These are phyloP conservation scores for Psammodynastes pulverulentus DNA, from an alignment of 2,113 vertebrate species.

Conservation along the genomic window DNA sequence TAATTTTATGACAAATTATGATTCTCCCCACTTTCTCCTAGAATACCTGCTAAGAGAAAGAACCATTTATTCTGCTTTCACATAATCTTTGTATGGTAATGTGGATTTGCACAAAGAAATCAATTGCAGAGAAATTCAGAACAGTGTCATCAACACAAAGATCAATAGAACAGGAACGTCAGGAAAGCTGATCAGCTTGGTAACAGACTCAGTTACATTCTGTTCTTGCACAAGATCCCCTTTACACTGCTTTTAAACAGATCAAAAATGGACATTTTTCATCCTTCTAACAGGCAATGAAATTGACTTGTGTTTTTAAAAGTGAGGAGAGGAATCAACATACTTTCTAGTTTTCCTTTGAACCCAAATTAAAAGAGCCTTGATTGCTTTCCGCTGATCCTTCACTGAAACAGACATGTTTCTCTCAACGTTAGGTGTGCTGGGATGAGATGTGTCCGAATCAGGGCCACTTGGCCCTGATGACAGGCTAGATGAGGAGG, in stretches of 20 bases:
- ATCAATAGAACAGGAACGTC: neutral
- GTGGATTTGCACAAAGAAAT: neutral
- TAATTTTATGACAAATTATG: neutral
- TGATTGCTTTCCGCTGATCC: conserved; percentile 88
- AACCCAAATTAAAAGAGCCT: conserved; percentile 89
- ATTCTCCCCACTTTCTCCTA: neutral
- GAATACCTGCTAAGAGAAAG: neutral
- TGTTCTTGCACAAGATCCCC: neutral
- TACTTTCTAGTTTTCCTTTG: conserved; percentile 92
- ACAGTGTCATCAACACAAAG: neutral
- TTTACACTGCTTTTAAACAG: neutral
- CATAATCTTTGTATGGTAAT: neutral
- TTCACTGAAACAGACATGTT: conserved; percentile 67
- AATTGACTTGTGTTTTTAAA: neutral
- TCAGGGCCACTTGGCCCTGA: conserved; percentile 88
- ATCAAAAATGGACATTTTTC: neutral
- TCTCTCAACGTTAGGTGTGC: conserved; percentile 76
- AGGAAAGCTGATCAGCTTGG: neutral
- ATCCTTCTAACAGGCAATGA: neutral
- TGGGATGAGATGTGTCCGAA: conserved; percentile 81
- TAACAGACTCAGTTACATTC: neutral
- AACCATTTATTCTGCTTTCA: neutral
- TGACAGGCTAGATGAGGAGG: conserved; percentile 86
- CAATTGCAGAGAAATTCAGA: neutral
- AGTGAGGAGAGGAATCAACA: conserved; percentile 38